Conservation (phyloP, 2,113 vertebrate species). For the Trichechus manatus region DNA sequence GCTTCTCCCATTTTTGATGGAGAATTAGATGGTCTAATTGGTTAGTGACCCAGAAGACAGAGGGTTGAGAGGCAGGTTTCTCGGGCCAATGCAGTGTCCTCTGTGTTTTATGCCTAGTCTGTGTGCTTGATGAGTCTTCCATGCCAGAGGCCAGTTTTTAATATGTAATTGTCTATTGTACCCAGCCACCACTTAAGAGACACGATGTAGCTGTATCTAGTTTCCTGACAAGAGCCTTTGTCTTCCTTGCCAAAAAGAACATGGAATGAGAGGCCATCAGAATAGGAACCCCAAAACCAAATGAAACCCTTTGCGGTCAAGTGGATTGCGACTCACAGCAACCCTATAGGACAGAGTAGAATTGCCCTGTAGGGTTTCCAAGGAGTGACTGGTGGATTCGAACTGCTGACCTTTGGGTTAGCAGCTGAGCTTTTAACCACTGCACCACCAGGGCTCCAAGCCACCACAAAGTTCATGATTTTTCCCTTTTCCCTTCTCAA, state of each 20-base stretch:
- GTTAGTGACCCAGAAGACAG: neutral
- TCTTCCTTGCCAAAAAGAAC: neutral
- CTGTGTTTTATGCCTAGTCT: neutral
- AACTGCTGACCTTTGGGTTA: no score
- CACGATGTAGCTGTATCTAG: neutral
- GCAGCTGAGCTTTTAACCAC: no score
- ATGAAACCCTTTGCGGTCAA: neutral
- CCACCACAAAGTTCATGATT: neutral
- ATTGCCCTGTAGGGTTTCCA: no score
- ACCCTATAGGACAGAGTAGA: no score
- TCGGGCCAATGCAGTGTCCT: neutral
- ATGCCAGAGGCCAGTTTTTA: neutral
- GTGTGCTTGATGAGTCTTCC: neutral
- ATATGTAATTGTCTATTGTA: neutral
- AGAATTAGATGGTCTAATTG: neutral
- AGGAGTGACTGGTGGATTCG: no score
- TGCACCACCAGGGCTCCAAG: no score
- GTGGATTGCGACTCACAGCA: no score
- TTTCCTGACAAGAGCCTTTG: neutral
- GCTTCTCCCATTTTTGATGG: neutral
- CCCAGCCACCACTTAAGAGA: neutral
- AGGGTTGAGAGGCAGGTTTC: no score
- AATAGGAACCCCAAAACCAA: neutral
- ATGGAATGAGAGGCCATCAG: neutral
- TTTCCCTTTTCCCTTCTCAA: neutral